Percentiles rank a stretch among this genome's conserved stretches.
phyloP scores from a whole-genome alignment of 2,113 vertebrate genomes.

The Aix galericulata region DNA sequence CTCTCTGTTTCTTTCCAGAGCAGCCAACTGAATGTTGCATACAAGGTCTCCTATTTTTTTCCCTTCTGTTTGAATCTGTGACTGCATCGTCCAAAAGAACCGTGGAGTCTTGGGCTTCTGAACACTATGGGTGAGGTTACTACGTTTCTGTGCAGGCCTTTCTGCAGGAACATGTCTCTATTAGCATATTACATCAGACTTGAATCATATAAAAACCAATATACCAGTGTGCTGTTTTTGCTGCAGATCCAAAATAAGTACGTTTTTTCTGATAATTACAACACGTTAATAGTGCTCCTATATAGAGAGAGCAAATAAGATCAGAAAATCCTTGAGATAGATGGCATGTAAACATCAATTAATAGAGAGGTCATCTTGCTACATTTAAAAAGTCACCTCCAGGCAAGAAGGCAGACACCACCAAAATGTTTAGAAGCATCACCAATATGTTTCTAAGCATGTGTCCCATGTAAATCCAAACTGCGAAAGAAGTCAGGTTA shows the following conservation, averaged over 20 bases:
- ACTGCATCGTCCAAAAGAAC: neutral
- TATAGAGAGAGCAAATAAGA: neutral
- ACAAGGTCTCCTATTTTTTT: neutral
- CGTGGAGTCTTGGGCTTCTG: neutral
- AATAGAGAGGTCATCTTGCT: neutral
- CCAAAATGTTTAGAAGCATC: neutral
- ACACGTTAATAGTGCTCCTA: neutral
- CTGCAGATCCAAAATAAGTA: neutral
- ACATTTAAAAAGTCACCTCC: neutral
- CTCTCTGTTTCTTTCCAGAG: neutral
- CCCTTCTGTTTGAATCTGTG: neutral
- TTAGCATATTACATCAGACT: neutral
- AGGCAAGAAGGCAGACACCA: neutral
- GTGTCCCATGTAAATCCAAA: neutral
- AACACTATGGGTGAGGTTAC: neutral
- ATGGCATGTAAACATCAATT: neutral
- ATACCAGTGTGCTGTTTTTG: neutral
- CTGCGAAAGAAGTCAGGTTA: neutral
- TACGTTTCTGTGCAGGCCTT: neutral
- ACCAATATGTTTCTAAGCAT: neutral
- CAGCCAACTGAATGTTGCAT: neutral
- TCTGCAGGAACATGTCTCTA: neutral
- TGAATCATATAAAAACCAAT: neutral
- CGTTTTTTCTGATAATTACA: no score
- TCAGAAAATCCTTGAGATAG: neutral